Conservation (phyloP, 1,140 invertebrate species). For the Dufourea novaeangliae region DNA sequence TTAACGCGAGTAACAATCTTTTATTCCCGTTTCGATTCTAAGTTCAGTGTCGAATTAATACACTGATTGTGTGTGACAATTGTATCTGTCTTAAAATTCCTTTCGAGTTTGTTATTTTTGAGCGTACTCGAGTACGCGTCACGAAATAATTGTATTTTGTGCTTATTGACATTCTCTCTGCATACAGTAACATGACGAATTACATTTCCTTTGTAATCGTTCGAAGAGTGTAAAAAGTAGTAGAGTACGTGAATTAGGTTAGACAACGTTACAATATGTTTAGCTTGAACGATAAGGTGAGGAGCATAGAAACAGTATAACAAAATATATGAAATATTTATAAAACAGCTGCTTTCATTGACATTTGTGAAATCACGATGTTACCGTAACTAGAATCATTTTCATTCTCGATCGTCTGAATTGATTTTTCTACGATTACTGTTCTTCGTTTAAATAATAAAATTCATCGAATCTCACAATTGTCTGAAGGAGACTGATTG, state of each 20-base stretch:
- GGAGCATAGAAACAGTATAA: constrained; percentile 81
- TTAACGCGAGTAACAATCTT: constrained; percentile 24
- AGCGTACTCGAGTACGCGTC: background rate
- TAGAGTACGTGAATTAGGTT: constrained; percentile 56
- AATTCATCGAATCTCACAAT: background rate
- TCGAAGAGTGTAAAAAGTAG: constrained; percentile 61
- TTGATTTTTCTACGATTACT: constrained; percentile 7
- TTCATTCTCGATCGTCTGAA: constrained; percentile 2
- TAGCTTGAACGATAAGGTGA: constrained; percentile 64
- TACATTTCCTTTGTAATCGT: constrained; percentile 26
- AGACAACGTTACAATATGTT: constrained; percentile 56
- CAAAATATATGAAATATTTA: constrained; percentile 82
- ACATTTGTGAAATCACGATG: constrained; percentile 64
- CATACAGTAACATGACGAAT: constrained; percentile 25
- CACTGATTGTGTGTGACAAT: background rate
- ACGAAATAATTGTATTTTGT: constrained; percentile 54
- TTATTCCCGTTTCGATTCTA: background rate
- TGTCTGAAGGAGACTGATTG: background rate
- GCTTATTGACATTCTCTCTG: constrained; percentile 55
- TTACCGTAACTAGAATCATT: background rate
- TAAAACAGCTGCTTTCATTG: constrained; percentile 73
- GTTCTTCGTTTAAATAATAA: background rate
- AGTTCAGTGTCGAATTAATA: constrained; percentile 18
- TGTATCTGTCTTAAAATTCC: background rate
- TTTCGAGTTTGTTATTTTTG: constrained; percentile 22